Base-by-base conservation (phyloP, 2,797 vertebrate genomes). In the Heteromormyrus szaboi region DNA sequence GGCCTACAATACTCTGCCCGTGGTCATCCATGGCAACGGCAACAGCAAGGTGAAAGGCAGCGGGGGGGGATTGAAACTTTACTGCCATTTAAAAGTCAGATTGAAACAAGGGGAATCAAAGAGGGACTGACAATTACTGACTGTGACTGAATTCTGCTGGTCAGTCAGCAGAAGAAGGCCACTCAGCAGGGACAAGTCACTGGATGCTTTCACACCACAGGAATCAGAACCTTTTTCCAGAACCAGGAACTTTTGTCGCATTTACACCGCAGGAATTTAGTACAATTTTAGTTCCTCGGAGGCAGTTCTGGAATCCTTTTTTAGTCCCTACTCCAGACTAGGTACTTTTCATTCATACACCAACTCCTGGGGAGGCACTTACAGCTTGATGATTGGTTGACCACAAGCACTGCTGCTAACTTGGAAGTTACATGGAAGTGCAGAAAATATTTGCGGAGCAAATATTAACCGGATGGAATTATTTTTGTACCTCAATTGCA, bases 11-110 rank as follows among this genome's bases (percentile, higher is more conserved):
- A 97, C 97, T 0, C 93, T 99, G 81, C 98, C 99, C 0, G 94
- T 97, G 89, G 94, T 96, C 1, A 90, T 99, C 94, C 98, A 99
- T 91, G 99, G 99, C 93, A 99, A 99, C 89, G 96, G 96, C 89
- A 98, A 98, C 92, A 99, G 97, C 90, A 99, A 99, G 96, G 99
- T 99, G 93, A 97, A 96, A 96, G 50, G 68, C 33, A 12, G 50
- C 0, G 2, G 79, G 17, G 37, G 37, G 41, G 19, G 2, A 19
- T 9, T 33, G 2, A 12, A 4, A 46, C 17, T 19, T 44, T 44
- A 46, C 5, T 1, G 11, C 9, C 62, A 29, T 25, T 56, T 65
- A 65, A 9, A 65, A 12, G 1, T 65, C 25, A 12, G 62, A 65
- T 29, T 0, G 7, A 29, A 68, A 68, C 25, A 29, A 11, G 29